phyloP scores from a whole-genome alignment of 2,888 invertebrate genomes.

The Melolontha melolontha region DNA sequence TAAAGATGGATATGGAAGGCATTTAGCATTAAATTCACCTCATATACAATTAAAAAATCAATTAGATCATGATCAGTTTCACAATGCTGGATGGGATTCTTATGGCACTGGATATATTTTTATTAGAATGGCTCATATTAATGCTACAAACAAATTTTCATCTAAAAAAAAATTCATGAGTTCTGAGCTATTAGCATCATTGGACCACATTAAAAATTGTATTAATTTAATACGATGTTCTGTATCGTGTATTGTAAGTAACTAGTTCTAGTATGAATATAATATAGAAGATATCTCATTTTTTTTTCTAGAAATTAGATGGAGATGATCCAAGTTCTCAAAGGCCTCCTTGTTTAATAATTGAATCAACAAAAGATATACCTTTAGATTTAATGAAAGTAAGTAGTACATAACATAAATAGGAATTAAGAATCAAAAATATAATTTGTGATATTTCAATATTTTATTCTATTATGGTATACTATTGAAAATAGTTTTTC shows the following conservation, averaged over 20 bases:
- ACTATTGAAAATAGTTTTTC: too few species aligned
- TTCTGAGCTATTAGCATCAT: slow-evolving; percentile 67
- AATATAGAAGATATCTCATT: not conserved
- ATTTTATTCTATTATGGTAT: too few species aligned
- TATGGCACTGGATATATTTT: slow-evolving; percentile 82
- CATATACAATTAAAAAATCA: slow-evolving; percentile 56
- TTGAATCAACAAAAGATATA: slow-evolving; percentile 58
- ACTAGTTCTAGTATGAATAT: not conserved
- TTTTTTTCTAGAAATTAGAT: slow-evolving; percentile 64
- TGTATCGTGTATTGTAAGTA: slow-evolving; percentile 71
- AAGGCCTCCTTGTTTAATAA: slow-evolving; percentile 68
- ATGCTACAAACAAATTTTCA: slow-evolving; percentile 67
- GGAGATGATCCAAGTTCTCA: slow-evolving; percentile 67
- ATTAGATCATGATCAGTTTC: slow-evolving; percentile 62
- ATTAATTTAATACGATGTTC: slow-evolving; percentile 74
- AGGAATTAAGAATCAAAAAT: not conserved
- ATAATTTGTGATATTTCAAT: too few species aligned
- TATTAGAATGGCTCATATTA: slow-evolving; percentile 73
- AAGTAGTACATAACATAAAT: slow-evolving; percentile 47
- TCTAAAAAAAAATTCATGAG: slow-evolving; percentile 67
- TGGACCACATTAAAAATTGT: slow-evolving; percentile 68
- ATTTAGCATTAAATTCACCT: slow-evolving; percentile 63
- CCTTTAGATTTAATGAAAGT: slow-evolving; percentile 58
- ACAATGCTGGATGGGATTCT: slow-evolving; percentile 89
- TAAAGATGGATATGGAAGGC: slow-evolving; percentile 65